Base-by-base conservation (phyloP, 2,113 vertebrate genomes). In the Otis tarda region DNA sequence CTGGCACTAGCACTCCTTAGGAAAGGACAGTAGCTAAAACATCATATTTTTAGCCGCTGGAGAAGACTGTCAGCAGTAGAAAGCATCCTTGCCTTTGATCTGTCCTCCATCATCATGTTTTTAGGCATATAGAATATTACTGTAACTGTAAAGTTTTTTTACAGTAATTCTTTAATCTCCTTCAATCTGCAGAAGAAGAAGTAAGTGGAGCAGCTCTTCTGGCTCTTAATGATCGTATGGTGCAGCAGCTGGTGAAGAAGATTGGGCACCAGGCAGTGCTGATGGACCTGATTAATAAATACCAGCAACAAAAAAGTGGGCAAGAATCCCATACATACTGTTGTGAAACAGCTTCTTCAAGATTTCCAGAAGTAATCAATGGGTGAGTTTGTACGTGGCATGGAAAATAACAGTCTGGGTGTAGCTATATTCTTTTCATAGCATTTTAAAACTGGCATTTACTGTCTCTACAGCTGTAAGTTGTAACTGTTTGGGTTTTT, bases 191-290 rank as follows among this genome's bases (percentile, higher is more conserved):
- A 98, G 98, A 98, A 95, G 98, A 98, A 97, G 98, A 98, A 96
- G 79, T 98, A 65, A 98, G 69, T 80, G 98, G 98, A 49, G 97
- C 97, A 3, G 97, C 97, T 83, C 98, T 98, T 49, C 93, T 98
- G 83, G 97, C 97, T 49, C 97, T 98, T 74, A 98, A 98, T 47
- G 98, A 98, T 90, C 95, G 97, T 16, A 98, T 98, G 97, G 95
- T 98, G 52, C 98, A 98, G 84, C 97, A 98, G 77, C 87, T 98
- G 70, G 98, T 98, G 31, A 98, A 98, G 97, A 98, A 98, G 96
- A 98, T 98, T 76, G 98, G 98, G 45, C 98, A 98, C 71, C 98
- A 98, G 81, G 98, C 98, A 80, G 86, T 98, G 80, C 89, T 98
- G 83, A 97, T 98, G 97, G 97, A 98, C 90, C 96, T 98, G 76